Conservation (phyloP, 2,888 invertebrate genomes). For the Eupithecia subfuscata region DNA sequence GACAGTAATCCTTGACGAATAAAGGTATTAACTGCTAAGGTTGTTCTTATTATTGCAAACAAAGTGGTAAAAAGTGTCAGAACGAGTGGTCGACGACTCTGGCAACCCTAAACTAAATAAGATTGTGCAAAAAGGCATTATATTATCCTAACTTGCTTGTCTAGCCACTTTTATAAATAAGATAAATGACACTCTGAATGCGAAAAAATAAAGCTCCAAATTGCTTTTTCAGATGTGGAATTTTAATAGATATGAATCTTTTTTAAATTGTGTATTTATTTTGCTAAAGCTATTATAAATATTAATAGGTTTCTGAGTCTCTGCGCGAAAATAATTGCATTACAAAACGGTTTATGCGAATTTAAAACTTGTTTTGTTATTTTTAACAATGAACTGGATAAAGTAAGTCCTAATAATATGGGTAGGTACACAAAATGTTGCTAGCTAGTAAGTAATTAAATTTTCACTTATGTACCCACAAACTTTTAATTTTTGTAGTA, state of each 20-base stretch:
- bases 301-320: conserved; percentile 11
- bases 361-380: conserved; percentile 6
- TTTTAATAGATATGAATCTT: conserved; percentile 21
- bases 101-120: background rate
- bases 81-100: background rate
- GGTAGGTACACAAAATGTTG: background rate
- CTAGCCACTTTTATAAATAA: conserved; percentile 6
- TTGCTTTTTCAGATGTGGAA: conserved; percentile 23
- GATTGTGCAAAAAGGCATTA: background rate
- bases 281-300: conserved; percentile 20
- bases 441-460: no score
- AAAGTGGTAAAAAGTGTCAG: background rate
- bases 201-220: conserved; percentile 24
- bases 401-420: background rate
- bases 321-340: conserved; percentile 13
- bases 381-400: background rate
- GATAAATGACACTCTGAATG: conserved; percentile 23
- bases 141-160: background rate
- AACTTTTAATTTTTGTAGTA: background rate
- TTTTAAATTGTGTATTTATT: conserved; percentile 16
- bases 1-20: no score
- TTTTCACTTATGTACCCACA: background rate
- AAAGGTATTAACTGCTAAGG: no score
- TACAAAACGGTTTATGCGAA: background rate
- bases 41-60: background rate